Base-by-base conservation (phyloP, 1,140 invertebrate genomes). In the Micrasema longulum region DNA sequence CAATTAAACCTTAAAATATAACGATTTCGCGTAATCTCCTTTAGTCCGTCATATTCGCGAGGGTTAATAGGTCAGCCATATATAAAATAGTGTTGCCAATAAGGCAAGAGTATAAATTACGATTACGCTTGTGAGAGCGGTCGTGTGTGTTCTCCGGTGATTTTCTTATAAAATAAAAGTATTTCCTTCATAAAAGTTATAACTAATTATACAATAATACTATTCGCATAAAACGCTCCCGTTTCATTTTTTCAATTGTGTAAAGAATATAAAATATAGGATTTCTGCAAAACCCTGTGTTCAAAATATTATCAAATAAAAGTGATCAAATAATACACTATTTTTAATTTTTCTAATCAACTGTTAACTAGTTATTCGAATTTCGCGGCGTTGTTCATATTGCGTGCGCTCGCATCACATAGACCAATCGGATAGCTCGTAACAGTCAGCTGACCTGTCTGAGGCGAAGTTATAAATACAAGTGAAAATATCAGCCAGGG, bases 401-500 rank as follows among this genome's bases (percentile, higher is more conserved):
- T 68, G 35, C 65, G 65, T 45, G 65, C 65, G 65, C 65, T 41
- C 35, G 36, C n/a, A 31, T 18, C 22, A 26, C 12, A 23, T 43
- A 16, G 26, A 45, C 62, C 62, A 66, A 71, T 63, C 38, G 57
- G 38, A 52, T 62, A 45, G 23, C 18, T 26, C 23, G 18, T 35
- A 69, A 76, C 78, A 77, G 77, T 81, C 74, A 80, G 52, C 31
- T 75, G 76, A 71, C 20, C 41, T 14, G 10, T 43, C 6, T 73
- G 77, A 77, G 77, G 16, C 26, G 41, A 50, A 48, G 38, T 52
- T 52, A 69, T 72, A 53, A 64, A 67, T 77, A 70, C 67, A 48
- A 66, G 75, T 79, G 77, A 68, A 55, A 71, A 70, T 72, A 38
- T 71, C 43, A 76, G 74, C 76, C 78, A 75, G 76, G 80, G 79